Base-by-base conservation (phyloP, 2,113 vertebrate genomes). In the Cygnus buccinator region DNA sequence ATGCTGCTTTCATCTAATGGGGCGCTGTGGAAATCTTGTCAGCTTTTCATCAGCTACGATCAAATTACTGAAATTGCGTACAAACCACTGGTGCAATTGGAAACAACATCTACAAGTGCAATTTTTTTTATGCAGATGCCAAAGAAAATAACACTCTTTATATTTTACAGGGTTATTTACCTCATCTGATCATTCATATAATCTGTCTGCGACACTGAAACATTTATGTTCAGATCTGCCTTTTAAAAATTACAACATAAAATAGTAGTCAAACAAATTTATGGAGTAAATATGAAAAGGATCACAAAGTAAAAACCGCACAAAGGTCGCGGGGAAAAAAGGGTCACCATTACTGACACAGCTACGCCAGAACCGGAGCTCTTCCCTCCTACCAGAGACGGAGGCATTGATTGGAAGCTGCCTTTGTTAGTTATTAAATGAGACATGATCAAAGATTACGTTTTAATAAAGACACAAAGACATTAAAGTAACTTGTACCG, bases 1-100 rank as follows among this genome's bases (percentile, higher is more conserved):
- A 97, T 52, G 98, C 98, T 97, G 98, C 98, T 98, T 98, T 99
- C 98, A 99, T 99, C 98, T 98, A 97, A 97, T 97, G 98, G 98
- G 98, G 98, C 98, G 97, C 98, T 97, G 98, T 95, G 97, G 97
- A 98, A 98, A 98, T 96, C 97, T 98, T 98, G 98, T 98, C 98
- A 94, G 98, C 98, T 98, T 98, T 98, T 99, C 98, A 99, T 99
- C 98, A 98, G 97, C 95, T 73, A 57, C 98, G 97, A 98, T 98
- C 98, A 98, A 98, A 98, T 99, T 98, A 99, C 98, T 94, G 96
- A 96, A 97, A 98, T 97, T 98, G 98, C 96, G 75, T 97, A 98
- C 97, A 98, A 98, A 98, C 97, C 98, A 93, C 97, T 96, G 97
- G 93, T 95, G 97, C 98, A 97, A 98, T 98, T 98, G 98, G 97